A percentile compares a stretch with the other conserved stretches of the same genome.
Evolutionary conservation across 1,140 invertebrate genomes (phyloP).

Genomic region (Onthophagus taurus): DNA sequence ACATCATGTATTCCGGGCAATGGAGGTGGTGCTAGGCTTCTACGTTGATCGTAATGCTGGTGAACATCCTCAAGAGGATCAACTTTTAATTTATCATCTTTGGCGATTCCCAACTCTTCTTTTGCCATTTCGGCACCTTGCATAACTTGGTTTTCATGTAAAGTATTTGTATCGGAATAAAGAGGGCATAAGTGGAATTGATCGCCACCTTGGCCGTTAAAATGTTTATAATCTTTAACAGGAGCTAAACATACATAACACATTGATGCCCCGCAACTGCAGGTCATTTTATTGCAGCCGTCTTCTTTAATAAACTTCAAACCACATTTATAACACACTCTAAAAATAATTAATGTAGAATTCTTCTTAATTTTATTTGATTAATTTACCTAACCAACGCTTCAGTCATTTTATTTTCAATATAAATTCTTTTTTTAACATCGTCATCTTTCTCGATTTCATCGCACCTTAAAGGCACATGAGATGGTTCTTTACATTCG

Average conservation of each 20-base stretch:
- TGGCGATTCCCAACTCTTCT: slow-evolving; percentile 22
- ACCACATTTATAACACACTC: slow-evolving; percentile 51
- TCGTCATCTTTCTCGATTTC: slow-evolving; percentile 52
- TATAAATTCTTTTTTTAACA: slow-evolving; percentile 44
- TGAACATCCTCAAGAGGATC: slow-evolving; percentile 25
- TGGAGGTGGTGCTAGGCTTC: too few species aligned
- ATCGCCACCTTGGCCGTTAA: slow-evolving; percentile 38
- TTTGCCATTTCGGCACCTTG: slow-evolving; percentile 5
- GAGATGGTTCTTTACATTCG: slow-evolving; percentile 51
- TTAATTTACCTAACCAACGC: slow-evolving; percentile 44
- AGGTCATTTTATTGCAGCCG: slow-evolving; percentile 65
- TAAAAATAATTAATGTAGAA: slow-evolving; percentile 15
- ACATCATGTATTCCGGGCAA: too few species aligned
- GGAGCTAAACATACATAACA: slow-evolving; percentile 57
- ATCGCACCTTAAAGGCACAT: slow-evolving; percentile 54
- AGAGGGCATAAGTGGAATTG: slow-evolving; percentile 11
- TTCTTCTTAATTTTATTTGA: not conserved
- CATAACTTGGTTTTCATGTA: not conserved
- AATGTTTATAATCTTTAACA: slow-evolving; percentile 51
- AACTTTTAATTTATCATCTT: slow-evolving; percentile 24
- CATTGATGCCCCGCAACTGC: slow-evolving; percentile 55
- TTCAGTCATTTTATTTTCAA: slow-evolving; percentile 59
- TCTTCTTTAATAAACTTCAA: slow-evolving; percentile 51
- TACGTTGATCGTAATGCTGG: too few species aligned
- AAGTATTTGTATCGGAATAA: slow-evolving; percentile 5